These are phyloP conservation scores for Microplitis mediator DNA, from an alignment of 1,140 invertebrate species.

Conservation along the genomic window DNA sequence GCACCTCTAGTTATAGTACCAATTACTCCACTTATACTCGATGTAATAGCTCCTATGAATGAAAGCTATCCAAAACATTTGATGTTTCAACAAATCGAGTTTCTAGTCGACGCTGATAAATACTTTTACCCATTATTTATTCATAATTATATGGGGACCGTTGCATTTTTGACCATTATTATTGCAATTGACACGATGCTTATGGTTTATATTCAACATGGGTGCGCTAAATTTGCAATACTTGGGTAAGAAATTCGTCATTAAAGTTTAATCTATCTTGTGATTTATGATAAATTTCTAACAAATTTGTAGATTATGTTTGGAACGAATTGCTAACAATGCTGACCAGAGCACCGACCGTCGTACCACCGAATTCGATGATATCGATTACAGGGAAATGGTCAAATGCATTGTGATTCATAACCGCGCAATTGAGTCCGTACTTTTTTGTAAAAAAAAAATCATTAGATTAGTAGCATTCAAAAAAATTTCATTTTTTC, in stretches of 20 bases:
- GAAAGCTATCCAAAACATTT: slow-evolving; percentile 29
- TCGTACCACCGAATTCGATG: background rate
- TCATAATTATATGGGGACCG: slow-evolving; percentile 39
- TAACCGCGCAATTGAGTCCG: slow-evolving; percentile 14
- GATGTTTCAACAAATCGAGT: slow-evolving; percentile 40
- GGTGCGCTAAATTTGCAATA: slow-evolving; percentile 38
- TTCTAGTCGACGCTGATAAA: slow-evolving; percentile 38
- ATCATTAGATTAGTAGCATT: too few species aligned
- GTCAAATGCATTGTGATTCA: background rate
- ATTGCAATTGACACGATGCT: slow-evolving; percentile 41
- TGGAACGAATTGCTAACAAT: background rate
- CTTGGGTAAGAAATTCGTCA: slow-evolving; percentile 34
- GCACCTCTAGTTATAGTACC: slow-evolving; percentile 37
- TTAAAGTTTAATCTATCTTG: background rate
- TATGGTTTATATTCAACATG: slow-evolving; percentile 40
- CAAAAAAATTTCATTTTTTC: background rate
- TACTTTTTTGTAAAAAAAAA: background rate
- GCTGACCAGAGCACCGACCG: background rate
- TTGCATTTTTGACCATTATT: slow-evolving; percentile 34
- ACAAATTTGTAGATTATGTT: background rate
- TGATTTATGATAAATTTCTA: background rate
- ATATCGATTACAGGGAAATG: slow-evolving; percentile 3
- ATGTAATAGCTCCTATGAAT: slow-evolving; percentile 31
- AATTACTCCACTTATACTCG: slow-evolving; percentile 28
- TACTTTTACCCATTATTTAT: slow-evolving; percentile 40